phyloP scores from a whole-genome alignment of 2,113 vertebrate genomes.

The Macheiramphus alcinus region DNA sequence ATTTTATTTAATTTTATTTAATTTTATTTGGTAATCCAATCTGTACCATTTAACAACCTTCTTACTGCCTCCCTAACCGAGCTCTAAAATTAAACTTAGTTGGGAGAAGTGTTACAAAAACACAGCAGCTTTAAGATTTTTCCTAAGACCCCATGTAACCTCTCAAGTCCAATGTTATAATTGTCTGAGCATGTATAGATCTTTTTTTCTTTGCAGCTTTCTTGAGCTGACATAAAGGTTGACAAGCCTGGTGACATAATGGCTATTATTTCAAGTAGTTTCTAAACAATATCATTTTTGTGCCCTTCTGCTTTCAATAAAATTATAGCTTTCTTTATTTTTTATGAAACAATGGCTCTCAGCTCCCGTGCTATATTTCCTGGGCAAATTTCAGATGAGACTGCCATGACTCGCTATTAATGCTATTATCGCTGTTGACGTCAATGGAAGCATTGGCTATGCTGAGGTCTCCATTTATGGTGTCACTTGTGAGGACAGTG shows the following conservation, averaged over 20 bases:
- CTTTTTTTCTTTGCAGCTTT: conserved; percentile 8
- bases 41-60: not conserved
- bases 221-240: conserved; percentile 46
- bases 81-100: not conserved
- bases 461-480: not conserved
- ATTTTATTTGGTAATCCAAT: not conserved
- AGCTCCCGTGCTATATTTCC: not conserved
- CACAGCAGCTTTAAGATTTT: conserved; percentile 1
- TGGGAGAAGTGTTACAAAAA: not conserved
- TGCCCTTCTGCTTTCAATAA: conserved; percentile 64
- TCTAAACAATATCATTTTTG: conserved; percentile 69
- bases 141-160: not conserved
- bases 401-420: conserved; percentile 8
- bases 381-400: not conserved
- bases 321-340: conserved; percentile 71
- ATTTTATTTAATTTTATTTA: not conserved
- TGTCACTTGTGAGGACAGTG: not conserved
- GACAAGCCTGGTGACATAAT: conserved; percentile 52
- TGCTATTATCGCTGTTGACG: conserved; percentile 53
- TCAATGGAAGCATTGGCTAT: not conserved
- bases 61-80: not conserved
- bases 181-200: conserved; percentile 14
- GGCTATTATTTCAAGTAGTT: conserved; percentile 64
- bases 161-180: conserved; percentile 43
- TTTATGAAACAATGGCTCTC: conserved; percentile 61